Evolutionary conservation across 2,888 invertebrate genomes (phyloP).

Genomic region (Ochlodes sylvanus): DNA sequence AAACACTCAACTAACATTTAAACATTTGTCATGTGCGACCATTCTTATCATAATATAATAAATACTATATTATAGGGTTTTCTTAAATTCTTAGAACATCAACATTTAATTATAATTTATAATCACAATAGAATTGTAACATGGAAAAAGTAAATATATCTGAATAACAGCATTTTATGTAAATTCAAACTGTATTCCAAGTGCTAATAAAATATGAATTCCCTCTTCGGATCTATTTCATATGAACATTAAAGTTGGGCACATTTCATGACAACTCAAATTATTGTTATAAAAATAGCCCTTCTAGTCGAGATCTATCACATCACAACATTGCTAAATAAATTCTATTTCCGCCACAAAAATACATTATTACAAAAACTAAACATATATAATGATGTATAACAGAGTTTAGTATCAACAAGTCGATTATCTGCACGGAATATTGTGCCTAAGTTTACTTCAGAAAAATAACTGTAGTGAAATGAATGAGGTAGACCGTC

Average conservation of each 20-base stretch:
- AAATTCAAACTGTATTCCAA: slow-evolving; percentile 16
- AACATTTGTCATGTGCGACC: slow-evolving; percentile 32
- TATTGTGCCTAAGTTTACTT: not conserved
- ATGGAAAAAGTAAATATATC: slow-evolving; percentile 20
- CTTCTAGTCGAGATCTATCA: slow-evolving; percentile 22
- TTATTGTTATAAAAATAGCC: slow-evolving; percentile 26
- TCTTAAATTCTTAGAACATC: slow-evolving; percentile 10
- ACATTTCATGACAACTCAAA: not conserved
- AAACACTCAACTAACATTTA: slow-evolving; percentile 23
- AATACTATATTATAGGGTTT: slow-evolving; percentile 1
- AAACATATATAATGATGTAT: not conserved
- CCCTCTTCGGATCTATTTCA: slow-evolving; percentile 9
- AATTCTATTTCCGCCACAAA: slow-evolving; percentile 1
- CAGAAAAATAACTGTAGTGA: slow-evolving; percentile 17
- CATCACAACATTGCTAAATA: slow-evolving; percentile 17
- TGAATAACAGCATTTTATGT: slow-evolving; percentile 33
- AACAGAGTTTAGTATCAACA: not conserved
- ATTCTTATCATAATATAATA: slow-evolving; percentile 14
- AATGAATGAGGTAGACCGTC: slow-evolving; percentile 24
- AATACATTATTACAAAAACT: not conserved
- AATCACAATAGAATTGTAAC: slow-evolving; percentile 20
- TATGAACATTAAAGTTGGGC: slow-evolving; percentile 2
- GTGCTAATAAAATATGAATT: slow-evolving; percentile 22
- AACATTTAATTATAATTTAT: slow-evolving; percentile 5
- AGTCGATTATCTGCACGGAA: not conserved